A percentile compares a stretch with the other conserved stretches of the same genome.
These are phyloP conservation scores for Ataeniobius toweri DNA, from an alignment of 2,797 vertebrate genomes.

Conservation along the genomic window DNA sequence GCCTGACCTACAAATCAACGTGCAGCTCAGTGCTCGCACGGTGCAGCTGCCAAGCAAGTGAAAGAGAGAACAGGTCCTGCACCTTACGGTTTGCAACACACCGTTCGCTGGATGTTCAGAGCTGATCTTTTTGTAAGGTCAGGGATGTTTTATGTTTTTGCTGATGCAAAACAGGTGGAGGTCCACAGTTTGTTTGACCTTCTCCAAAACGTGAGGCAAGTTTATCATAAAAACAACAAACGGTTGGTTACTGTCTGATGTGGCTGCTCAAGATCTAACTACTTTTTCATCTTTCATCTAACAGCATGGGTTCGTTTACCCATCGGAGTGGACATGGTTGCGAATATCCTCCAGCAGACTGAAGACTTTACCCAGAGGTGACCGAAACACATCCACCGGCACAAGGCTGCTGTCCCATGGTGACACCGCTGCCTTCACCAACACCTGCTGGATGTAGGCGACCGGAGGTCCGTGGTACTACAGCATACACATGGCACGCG, in stretches of 20 bases:
- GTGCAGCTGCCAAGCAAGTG: conserved; percentile 13
- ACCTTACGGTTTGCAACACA: not conserved
- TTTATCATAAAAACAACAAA: not conserved
- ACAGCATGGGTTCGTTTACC: conserved; percentile 69
- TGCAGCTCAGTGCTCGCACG: not conserved
- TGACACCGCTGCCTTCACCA: conserved; percentile 94
- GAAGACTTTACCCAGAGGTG: conserved; percentile 90
- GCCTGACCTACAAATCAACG: not conserved
- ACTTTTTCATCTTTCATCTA: not conserved
- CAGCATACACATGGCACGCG: not conserved
- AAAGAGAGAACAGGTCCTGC: not conserved
- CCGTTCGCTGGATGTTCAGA: not conserved
- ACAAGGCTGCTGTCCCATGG: conserved; percentile 94
- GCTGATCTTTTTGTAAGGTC: conserved; percentile 2
- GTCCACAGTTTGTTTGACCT: not conserved
- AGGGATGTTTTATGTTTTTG: conserved; percentile 2
- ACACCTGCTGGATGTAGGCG: conserved; percentile 96
- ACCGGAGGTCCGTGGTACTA: conserved; percentile 93
- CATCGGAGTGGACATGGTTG: conserved; percentile 90
- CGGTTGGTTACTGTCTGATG: not conserved
- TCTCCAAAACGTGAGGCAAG: not conserved
- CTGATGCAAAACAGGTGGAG: not conserved
- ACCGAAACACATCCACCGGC: conserved; percentile 91
- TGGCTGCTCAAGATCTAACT: not conserved
- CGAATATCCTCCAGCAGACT: conserved; percentile 93